phyloP scores from a whole-genome alignment of 2,797 vertebrate species.

The Peromyscus attwateri region DNA sequence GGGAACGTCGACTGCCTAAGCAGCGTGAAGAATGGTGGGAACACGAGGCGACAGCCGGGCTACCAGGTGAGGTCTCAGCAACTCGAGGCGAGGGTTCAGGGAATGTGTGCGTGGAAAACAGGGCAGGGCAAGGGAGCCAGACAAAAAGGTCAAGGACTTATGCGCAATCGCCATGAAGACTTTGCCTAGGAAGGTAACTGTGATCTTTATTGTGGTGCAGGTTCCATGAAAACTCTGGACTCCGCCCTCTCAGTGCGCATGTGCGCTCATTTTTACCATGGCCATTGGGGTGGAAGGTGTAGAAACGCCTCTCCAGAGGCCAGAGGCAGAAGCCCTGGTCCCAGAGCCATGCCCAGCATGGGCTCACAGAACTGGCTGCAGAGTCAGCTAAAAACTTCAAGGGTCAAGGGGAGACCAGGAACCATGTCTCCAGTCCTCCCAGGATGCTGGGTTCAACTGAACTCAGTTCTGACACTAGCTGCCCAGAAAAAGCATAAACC shows the following conservation, averaged over 20 bases:
- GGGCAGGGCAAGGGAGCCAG: too few species aligned
- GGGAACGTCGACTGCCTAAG: neutral
- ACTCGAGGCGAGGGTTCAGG: neutral
- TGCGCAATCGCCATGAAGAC: neutral
- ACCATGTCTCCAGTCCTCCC: neutral
- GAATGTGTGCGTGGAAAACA: neutral
- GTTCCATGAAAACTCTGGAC: too few species aligned
- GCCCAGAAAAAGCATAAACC: neutral
- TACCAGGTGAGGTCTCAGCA: neutral
- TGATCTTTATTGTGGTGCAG: neutral
- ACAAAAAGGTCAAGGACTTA: neutral
- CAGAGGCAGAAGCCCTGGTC: neutral
- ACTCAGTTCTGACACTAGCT: neutral
- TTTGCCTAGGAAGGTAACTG: neutral
- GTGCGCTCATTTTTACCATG: too few species aligned
- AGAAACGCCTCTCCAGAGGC: neutral
- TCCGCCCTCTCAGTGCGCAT: neutral
- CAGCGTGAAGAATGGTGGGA: neutral
- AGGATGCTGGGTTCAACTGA: too few species aligned
- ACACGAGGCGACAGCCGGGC: neutral
- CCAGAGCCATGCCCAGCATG: neutral
- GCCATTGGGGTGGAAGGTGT: neutral
- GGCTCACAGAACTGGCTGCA: neutral
- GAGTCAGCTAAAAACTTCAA: neutral
- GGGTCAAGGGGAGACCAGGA: neutral